Evolutionary conservation across 1,140 invertebrate genomes (phyloP).

Genomic region (Ceratitis capitata): DNA sequence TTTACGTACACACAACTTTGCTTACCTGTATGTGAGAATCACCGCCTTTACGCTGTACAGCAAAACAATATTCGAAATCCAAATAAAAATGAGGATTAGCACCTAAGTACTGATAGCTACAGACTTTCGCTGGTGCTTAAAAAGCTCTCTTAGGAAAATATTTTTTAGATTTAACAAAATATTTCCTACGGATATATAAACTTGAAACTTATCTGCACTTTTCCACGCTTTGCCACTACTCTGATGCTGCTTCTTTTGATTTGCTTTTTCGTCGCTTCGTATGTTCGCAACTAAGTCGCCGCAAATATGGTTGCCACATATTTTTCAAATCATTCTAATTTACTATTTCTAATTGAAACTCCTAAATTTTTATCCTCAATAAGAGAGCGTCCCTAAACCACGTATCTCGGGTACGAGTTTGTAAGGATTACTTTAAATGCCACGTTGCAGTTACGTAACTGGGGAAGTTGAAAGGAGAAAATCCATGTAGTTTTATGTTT

Average conservation of each 20-base stretch:
- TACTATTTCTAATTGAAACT: too few relatives aligned
- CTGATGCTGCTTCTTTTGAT: background rate
- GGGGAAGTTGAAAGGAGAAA: too few relatives aligned
- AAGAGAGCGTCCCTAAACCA: too few relatives aligned
- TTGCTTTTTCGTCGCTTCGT: background rate
- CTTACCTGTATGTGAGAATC: conserved; percentile 4
- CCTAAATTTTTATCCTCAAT: too few relatives aligned
- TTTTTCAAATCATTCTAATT: too few relatives aligned
- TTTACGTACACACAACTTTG: background rate
- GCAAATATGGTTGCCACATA: background rate
- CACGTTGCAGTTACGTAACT: too few relatives aligned
- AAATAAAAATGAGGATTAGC: background rate
- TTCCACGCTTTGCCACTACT: conserved; percentile 20
- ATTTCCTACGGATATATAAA: background rate
- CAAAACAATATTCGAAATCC: background rate
- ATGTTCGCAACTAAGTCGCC: background rate
- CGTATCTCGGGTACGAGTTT: too few relatives aligned
- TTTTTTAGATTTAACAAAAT: background rate
- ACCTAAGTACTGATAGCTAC: background rate
- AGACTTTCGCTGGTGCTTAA: background rate
- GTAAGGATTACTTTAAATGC: too few relatives aligned
- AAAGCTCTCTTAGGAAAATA: background rate
- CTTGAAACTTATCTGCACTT: conserved; percentile 19
- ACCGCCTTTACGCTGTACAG: background rate
- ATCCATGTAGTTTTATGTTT: too few relatives aligned